Base-by-base conservation (phyloP, 2,888 invertebrate species). In the Phyllotreta cruciferae region DNA sequence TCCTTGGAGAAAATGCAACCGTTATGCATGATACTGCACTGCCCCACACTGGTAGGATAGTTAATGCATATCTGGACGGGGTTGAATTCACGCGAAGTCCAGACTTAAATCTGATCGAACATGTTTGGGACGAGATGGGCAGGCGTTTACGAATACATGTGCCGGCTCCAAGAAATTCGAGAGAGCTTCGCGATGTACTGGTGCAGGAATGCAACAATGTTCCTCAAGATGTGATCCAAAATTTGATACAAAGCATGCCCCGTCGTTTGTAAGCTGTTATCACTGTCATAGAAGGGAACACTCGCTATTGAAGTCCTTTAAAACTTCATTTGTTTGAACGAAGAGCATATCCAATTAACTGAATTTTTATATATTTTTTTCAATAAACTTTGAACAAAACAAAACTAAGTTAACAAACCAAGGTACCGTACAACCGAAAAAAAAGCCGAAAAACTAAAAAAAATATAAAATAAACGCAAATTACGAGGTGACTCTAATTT, bases 131-230 rank as follows among this genome's bases (percentile, higher is more conserved):
- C 49, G 39, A 60, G 41, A 50, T 66, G 24, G 42, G 45, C 8
- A 60, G 38, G 53, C 55, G 5, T 44, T 56, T 63, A 49, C 24
- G 55, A n/a, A 64, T 24, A 53, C 44, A 55, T 49, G 56, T 62
- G 47, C 44, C 58, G 55, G 63, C 49, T 38, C 50, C 50, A 34
- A 56, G 49, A 49, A 56, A 54, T 49, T 49, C 50, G 41, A 50
- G 52, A 38, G 53, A 61, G 50, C 41, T 64, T 55, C 35, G 62
- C 52, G 24, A 47, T 42, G 60, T 60, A 58, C 52, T 62, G 11
- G 55, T 58, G 5, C 45, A 64, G 42, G 53, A 49, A 58, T 65
- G 50, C 64, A 52, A 66, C 42, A 64, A 50, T 52, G 34, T 58
- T 45, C 55, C 38, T 0, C 60, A 56, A 45, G 44, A 62, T 61